Evolutionary conservation across 2,113 vertebrate species (phyloP), one percentile per base, ranked within the genome.

Genomic region (Sebastes schlegelii): DNA sequence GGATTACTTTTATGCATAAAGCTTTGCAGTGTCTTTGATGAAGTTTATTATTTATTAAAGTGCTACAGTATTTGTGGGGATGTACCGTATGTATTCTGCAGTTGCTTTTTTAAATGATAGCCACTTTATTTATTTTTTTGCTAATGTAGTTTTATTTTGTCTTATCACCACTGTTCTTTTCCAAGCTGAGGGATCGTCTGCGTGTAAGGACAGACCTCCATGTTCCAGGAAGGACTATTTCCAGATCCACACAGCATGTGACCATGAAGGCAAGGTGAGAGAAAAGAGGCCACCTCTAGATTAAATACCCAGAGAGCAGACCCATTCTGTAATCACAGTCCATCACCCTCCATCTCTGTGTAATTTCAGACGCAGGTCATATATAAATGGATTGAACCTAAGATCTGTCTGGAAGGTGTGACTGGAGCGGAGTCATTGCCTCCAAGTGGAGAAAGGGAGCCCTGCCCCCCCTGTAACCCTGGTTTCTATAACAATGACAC

Each of bases 381-480:
- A 80, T 98, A 97, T 91, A 99, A 97, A 80, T 99, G 98, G 98
- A 96, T 98, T 52, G 96, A 98, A 80, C 98, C 98, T 3, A 97
- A 97, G 95, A 97, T 99, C 92, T 99, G 98, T 92, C 92, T 96
- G 80, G 98, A 98, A 21, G 95, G 95, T 42, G 89, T 97, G 26
- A 55, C 92, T 0, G 89, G 94, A 80, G 97, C 98, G 0, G 85
- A 96, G 87, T 87, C 84, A 3, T 91, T 99, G 54, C 98, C 98
- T 85, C 95, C 97, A 77, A 97, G 97, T 88, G 98, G 97, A 65
- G 94, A 97, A 49, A 97, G 95, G 79, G 95, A 97, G 92, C 94
- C 96, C n/a, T 99, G 98, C 74, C 98, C 98, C 0, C 98, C 98
- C 10, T 99, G 98, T 88, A 99, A 99, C 89, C 98, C 98, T 2